A percentile compares a stretch with the other conserved stretches of the same genome.
These are phyloP conservation scores for Oasisia sp. DNA, from an alignment of 2,888 invertebrate genomes.

Conservation along the genomic window DNA sequence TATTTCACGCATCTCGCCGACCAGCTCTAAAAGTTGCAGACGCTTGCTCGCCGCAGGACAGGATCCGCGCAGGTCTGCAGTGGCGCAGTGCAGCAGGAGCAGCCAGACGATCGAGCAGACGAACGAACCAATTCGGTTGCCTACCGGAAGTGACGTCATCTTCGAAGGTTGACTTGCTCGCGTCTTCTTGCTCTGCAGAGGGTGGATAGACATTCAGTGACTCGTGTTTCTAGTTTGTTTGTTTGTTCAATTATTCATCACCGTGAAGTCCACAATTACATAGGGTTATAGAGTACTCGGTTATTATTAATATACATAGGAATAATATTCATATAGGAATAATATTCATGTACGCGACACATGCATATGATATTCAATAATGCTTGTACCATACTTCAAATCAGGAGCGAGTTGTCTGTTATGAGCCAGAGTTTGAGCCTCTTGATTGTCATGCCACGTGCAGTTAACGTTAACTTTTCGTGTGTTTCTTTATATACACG, in stretches of 20 bases:
- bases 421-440: too few species aligned
- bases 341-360: background rate
- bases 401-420: too few species aligned
- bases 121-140: background rate
- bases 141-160: background rate
- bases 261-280: background rate
- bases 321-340: background rate
- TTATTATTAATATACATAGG: background rate
- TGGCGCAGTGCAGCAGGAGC: background rate
- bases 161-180: background rate
- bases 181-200: background rate
- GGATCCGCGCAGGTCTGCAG: background rate
- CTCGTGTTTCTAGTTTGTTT: background rate
- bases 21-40: background rate
- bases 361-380: too few species aligned
- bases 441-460: too few species aligned
- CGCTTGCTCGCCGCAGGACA: background rate
- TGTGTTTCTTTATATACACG: too few species aligned
- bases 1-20: background rate
- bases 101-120: background rate
- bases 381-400: too few species aligned
- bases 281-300: background rate
- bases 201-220: background rate
- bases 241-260: background rate
- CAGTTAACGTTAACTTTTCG: too few species aligned